Evolutionary conservation across 2,797 vertebrate genomes (phyloP).

Genomic region (Macroramphosus scolopax): DNA sequence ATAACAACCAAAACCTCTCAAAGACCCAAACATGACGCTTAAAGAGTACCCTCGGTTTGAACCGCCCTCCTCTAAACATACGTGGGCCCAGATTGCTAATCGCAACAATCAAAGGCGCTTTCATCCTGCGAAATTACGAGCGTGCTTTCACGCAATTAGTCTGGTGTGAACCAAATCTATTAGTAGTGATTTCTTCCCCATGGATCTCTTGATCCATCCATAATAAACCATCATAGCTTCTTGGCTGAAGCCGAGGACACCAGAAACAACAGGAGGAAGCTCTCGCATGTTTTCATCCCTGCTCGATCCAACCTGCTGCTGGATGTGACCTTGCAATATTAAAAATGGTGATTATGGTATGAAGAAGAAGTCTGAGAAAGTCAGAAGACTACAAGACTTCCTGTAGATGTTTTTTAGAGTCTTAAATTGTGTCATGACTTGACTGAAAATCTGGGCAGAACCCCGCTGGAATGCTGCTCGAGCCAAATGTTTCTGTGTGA

Average conservation of each 20-base stretch:
- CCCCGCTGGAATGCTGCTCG: no score
- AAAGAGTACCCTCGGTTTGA: slow-evolving; percentile 3
- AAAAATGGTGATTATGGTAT: no score
- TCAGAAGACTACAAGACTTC: neutral
- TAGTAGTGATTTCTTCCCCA: slow-evolving; percentile 25
- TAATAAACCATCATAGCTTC: slow-evolving; percentile 53
- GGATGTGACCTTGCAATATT: no score
- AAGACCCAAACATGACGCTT: slow-evolving; percentile 1
- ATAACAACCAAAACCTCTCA: slow-evolving; percentile 8
- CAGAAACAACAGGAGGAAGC: no score
- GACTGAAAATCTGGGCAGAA: neutral
- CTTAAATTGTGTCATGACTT: neutral
- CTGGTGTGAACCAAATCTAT: slow-evolving; percentile 48
- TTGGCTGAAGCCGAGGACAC: slow-evolving; percentile 5
- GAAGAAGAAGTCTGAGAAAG: neutral
- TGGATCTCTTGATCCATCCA: slow-evolving; percentile 49
- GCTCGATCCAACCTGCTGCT: slow-evolving; percentile 14
- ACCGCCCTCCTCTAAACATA: neutral
- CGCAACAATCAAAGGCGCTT: slow-evolving; percentile 48
- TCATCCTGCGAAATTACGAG: slow-evolving; percentile 41
- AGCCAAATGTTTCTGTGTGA: no score
- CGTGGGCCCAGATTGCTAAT: slow-evolving; percentile 7
- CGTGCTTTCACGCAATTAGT: slow-evolving; percentile 52
- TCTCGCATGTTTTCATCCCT: no score
- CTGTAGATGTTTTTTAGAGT: neutral